Base-by-base conservation (phyloP, 2,888 invertebrate genomes). In the Vanessa cardui region DNA sequence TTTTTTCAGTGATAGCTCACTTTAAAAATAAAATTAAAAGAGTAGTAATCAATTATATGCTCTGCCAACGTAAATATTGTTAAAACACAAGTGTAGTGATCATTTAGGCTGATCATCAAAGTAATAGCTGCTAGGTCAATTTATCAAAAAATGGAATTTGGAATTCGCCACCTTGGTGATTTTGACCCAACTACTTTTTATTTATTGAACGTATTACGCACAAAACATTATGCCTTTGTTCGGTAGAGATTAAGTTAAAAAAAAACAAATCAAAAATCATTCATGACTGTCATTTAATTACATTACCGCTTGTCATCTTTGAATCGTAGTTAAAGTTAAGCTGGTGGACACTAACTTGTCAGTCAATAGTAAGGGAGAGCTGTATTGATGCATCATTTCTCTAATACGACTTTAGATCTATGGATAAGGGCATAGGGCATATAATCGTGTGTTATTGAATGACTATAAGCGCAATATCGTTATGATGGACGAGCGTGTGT, bases 401-500 rank as follows among this genome's bases (percentile, higher is more conserved):
- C 45, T 58, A 52, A 44, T 47, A 46, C 26, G 26, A 74, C 65
- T 58, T 66, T 50, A 44, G 47, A 33, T 33, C 69, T 72, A 67
- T 74, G 72, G 58, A 7, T 0, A 15, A 31, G 33, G 39, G 6
- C 20, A 60, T 73, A 78, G 69, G 66, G 79, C 75, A 9, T 63
- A 73, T 74, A 79, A 77, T 80, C 46, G 75, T 2, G 58, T 76
- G 64, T 39, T 46, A 44, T 9, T 33, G 39, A 62, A 49, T 62
- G 67, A 59, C 69, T 74, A 76, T 85, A 84, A 83, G 90, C 88
- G 84, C 83, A 88, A 88, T 90, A 88, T 83, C 83, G 88, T 88
- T 90, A 91, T 92, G 92, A 92, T 92, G 88, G 87, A 92, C 90
- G 91, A 90, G 80, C 82, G 76, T 73, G 77, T 78, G 78, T 78